Conservation (phyloP, 2,797 vertebrate species). For the Acomys russatus region DNA sequence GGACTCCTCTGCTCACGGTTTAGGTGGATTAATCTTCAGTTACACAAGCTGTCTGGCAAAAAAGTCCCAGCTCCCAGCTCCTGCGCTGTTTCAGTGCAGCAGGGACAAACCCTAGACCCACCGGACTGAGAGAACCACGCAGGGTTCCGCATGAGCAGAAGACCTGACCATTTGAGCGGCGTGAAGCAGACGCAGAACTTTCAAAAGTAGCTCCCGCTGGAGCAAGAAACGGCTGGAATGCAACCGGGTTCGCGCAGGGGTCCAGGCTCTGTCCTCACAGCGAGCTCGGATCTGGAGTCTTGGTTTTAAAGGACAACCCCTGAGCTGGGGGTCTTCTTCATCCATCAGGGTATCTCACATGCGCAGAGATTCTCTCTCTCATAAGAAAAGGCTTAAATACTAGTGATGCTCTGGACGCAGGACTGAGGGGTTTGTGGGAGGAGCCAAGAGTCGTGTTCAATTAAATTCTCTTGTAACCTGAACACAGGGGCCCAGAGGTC, state of each 20-base stretch:
- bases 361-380: not conserved
- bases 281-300: not conserved
- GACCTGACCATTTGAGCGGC: conserved; percentile 5
- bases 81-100: conserved; percentile 41
- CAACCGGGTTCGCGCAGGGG: not conserved
- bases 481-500: conserved; percentile 28
- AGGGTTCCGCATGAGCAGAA: conserved; percentile 32
- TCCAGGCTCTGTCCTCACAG: not conserved
- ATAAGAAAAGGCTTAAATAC: conserved; percentile 54
- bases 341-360: not conserved
- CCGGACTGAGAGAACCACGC: not conserved
- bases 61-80: conserved; percentile 56
- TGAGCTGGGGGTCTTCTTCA: not conserved
- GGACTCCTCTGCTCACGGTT: conserved; percentile 26
- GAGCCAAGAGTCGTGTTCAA: not conserved
- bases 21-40: conserved; percentile 64
- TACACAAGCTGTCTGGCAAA: conserved; percentile 54
- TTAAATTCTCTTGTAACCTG: not conserved
- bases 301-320: conserved; percentile 42
- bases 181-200: conserved; percentile 39
- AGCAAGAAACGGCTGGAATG: conserved; percentile 11
- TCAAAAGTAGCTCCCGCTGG: not conserved
- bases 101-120: conserved; percentile 48
- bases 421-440: conserved; percentile 25
- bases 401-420: conserved; percentile 61